A percentile compares a stretch with the other conserved stretches of the same genome.
phyloP scores from a whole-genome alignment of 2,113 vertebrate genomes.

The Ictalurus furcatus region DNA sequence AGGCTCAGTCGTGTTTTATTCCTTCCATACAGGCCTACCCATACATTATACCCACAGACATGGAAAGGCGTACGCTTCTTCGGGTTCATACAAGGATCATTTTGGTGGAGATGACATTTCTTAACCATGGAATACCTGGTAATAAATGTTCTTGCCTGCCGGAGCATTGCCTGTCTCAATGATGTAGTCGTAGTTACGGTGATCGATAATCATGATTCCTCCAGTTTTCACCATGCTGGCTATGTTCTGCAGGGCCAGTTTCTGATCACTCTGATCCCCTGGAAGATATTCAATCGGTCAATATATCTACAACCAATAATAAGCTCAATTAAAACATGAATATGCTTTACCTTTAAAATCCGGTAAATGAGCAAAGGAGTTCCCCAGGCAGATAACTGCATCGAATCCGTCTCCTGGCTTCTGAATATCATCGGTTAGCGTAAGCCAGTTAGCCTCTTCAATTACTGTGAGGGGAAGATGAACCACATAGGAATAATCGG shows the following conservation, averaged over 20 bases:
- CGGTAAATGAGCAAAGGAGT: conserved; percentile 96
- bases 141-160: conserved; percentile 96
- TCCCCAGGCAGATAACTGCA: conserved; percentile 94
- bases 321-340: neutral
- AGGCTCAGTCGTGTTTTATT: neutral
- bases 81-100: no score
- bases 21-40: neutral
- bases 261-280: conserved; percentile 97
- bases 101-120: neutral
- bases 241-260: conserved; percentile 89
- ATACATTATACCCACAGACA: neutral
- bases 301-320: neutral
- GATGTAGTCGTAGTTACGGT: conserved; percentile 96
- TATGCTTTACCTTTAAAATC: conserved; percentile 88
- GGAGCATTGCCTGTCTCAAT: conserved; percentile 87
- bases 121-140: conserved; percentile 78
- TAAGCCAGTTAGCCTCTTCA: conserved; percentile 97
- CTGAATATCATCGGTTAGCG: conserved; percentile 81
- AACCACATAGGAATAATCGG: neutral
- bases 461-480: conserved; percentile 76
- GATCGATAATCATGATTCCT: conserved; percentile 91
- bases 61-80: neutral
- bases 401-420: conserved; percentile 86
- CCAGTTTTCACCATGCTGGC: conserved; percentile 89
- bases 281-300: conserved; percentile 27